Percentiles rank a stretch among this genome's conserved stretches.
These are phyloP conservation scores for Catagonus wagneri DNA, from an alignment of 2,113 vertebrate species.

Conservation along the genomic window DNA sequence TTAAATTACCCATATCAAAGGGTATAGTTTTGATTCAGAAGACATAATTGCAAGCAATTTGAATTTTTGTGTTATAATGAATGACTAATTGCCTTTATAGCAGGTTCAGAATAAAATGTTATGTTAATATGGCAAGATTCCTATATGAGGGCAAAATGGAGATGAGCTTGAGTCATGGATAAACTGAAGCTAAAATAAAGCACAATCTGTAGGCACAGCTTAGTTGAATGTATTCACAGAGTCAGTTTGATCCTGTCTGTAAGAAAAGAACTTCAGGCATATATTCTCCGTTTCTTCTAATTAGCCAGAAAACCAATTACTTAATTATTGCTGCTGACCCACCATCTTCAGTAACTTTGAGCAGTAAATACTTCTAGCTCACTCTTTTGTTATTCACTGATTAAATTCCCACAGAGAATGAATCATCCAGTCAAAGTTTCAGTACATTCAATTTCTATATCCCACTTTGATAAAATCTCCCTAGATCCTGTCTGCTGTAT, in stretches of 20 bases:
- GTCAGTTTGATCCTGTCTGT: background rate
- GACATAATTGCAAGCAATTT: slow-evolving; percentile 54
- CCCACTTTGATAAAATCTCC: slow-evolving; percentile 41
- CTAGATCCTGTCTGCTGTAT: background rate
- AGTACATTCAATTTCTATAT: slow-evolving; percentile 35
- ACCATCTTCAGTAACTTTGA: slow-evolving; percentile 39
- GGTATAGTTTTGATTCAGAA: slow-evolving; percentile 67
- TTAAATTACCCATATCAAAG: slow-evolving; percentile 62
- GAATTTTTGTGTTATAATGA: slow-evolving; percentile 63
- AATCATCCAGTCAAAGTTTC: slow-evolving; percentile 16
- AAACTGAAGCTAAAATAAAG: slow-evolving; percentile 66
- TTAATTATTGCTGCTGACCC: slow-evolving; percentile 23
- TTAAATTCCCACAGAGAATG: slow-evolving; percentile 47
- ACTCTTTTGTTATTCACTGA: slow-evolving; percentile 5
- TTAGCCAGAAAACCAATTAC: slow-evolving; percentile 28
- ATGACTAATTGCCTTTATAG: slow-evolving; percentile 65
- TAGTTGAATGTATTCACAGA: slow-evolving; percentile 13
- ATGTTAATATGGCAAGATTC: slow-evolving; percentile 49
- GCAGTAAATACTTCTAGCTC: slow-evolving; percentile 17
- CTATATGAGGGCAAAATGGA: slow-evolving; percentile 45
- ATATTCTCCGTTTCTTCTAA: slow-evolving; percentile 32
- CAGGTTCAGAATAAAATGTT: slow-evolving; percentile 60
- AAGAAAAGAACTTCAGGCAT: slow-evolving; percentile 47
- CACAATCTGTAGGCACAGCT: slow-evolving; percentile 13
- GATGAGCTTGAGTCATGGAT: slow-evolving; percentile 55